These are phyloP conservation scores for Amazona ochrocephala DNA, from an alignment of 2,797 vertebrate genomes.

Conservation along the genomic window DNA sequence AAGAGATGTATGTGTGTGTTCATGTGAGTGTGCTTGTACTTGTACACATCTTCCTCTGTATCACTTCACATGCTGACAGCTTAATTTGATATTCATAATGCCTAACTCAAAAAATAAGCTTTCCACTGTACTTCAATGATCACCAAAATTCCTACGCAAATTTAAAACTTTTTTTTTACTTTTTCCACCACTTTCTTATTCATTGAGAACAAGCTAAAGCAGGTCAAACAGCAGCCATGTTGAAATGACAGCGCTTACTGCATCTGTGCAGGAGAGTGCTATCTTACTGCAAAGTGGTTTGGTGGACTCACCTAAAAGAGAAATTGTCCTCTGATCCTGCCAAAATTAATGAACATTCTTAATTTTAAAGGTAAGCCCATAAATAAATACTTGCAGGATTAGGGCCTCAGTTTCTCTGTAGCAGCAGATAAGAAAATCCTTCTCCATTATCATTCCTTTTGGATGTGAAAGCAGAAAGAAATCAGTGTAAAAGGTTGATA, in stretches of 20 bases:
- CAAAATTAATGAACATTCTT: neutral
- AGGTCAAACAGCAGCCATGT: neutral
- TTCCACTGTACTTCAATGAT: constrained; percentile 69
- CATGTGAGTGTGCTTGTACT: constrained; percentile 28
- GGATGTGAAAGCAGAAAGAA: neutral
- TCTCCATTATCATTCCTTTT: neutral
- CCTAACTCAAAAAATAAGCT: constrained; percentile 77
- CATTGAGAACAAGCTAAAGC: constrained; percentile 24
- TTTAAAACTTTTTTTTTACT: neutral
- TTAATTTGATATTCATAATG: constrained; percentile 77
- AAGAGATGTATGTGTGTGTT: constrained; percentile 16
- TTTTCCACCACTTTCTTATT: neutral
- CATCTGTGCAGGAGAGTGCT: neutral
- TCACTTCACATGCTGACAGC: constrained; percentile 75
- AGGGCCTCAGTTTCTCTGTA: neutral
- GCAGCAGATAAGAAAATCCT: neutral
- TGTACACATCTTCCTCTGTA: constrained; percentile 67
- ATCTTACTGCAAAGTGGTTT: neutral
- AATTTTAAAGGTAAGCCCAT: neutral
- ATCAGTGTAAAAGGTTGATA: neutral
- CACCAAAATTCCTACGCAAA: constrained; percentile 43
- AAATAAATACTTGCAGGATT: neutral
- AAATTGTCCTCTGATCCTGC: neutral
- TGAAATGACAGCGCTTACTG: neutral
- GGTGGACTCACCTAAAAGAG: neutral